Evolutionary conservation across 2,888 invertebrate genomes (phyloP).

Genomic region (Hydriomena furcata): DNA sequence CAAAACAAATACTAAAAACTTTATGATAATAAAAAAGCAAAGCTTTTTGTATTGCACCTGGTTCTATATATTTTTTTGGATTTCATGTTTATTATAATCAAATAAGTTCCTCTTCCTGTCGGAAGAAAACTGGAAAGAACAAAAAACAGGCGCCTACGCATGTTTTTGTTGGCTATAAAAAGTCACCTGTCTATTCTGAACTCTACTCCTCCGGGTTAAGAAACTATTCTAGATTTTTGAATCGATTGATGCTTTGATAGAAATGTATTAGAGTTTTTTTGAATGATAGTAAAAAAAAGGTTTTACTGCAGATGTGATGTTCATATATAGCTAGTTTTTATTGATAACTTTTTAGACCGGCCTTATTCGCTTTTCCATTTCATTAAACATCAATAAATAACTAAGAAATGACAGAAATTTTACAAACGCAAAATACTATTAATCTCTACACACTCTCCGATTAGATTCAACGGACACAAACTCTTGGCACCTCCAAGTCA

Average conservation of each 20-base stretch:
- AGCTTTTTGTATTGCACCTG: slow-evolving; percentile 66
- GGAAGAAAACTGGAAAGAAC: too few relatives aligned
- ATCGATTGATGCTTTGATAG: slow-evolving; percentile 52
- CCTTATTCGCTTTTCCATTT: too few relatives aligned
- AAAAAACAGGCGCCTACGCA: slow-evolving; percentile 68
- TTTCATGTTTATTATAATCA: slow-evolving; percentile 79
- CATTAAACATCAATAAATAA: too few relatives aligned
- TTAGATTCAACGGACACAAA: too few relatives aligned
- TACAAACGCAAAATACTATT: too few relatives aligned
- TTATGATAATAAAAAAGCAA: slow-evolving; percentile 56
- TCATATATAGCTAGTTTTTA: too few relatives aligned
- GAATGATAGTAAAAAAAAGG: slow-evolving; percentile 57
- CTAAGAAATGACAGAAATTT: too few relatives aligned
- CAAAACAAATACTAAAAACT: slow-evolving; percentile 61
- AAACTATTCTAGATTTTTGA: slow-evolving; percentile 20
- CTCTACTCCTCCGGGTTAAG: slow-evolving; percentile 42
- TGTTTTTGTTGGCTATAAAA: slow-evolving; percentile 58
- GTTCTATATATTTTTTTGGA: slow-evolving; percentile 64
- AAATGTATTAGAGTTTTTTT: slow-evolving; percentile 69
- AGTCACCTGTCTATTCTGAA: slow-evolving; percentile 34
- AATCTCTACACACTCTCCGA: too few relatives aligned
- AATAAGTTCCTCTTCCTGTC: slow-evolving; percentile 81
- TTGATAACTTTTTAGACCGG: too few relatives aligned
- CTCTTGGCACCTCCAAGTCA: too few relatives aligned
- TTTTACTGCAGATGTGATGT: slow-evolving; percentile 71